These are phyloP conservation scores for Chaetogeoica ovagalla DNA, from an alignment of 2,888 invertebrate species.

Conservation along the genomic window DNA sequence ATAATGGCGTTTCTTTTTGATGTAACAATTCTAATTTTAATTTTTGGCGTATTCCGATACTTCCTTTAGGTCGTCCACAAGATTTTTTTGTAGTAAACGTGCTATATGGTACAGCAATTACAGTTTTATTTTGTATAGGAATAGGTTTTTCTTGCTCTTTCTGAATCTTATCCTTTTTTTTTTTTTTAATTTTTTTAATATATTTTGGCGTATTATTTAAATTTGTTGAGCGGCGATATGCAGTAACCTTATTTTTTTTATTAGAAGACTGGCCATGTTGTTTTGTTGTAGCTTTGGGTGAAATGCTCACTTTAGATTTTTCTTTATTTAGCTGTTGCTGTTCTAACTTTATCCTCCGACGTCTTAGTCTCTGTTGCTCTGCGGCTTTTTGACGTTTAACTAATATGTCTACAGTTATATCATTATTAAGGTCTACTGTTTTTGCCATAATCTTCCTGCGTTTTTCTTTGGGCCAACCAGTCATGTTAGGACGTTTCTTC, in stretches of 20 bases:
- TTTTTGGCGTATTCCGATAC: constrained; percentile 9
- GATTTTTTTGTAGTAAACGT: neutral
- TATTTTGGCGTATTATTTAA: constrained; percentile 12
- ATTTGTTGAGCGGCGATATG: neutral
- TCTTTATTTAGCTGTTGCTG: constrained; percentile 4
- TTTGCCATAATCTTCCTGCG: constrained; percentile 55
- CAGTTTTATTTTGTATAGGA: neutral
- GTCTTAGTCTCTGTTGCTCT: constrained; percentile 29
- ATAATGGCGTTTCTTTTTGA: constrained; percentile 13
- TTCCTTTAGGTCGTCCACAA: constrained; percentile 34
- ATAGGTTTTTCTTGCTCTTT: neutral
- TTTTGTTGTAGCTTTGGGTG: neutral
- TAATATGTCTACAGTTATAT: neutral
- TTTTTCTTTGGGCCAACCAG: constrained; percentile 74
- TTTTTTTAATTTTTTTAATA: neutral
- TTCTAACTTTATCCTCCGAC: constrained; percentile 29
- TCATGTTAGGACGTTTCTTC: constrained; percentile 74
- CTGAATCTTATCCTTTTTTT: neutral
- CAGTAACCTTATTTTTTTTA: constrained; percentile 4
- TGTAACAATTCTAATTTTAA: neutral
- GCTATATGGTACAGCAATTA: neutral
- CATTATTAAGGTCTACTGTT: neutral
- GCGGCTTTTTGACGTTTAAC: constrained; percentile 11
- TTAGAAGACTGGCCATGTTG: neutral
- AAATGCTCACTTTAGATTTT: neutral